Conservation (phyloP, 2,888 invertebrate species). For the Orthosia gothica region DNA sequence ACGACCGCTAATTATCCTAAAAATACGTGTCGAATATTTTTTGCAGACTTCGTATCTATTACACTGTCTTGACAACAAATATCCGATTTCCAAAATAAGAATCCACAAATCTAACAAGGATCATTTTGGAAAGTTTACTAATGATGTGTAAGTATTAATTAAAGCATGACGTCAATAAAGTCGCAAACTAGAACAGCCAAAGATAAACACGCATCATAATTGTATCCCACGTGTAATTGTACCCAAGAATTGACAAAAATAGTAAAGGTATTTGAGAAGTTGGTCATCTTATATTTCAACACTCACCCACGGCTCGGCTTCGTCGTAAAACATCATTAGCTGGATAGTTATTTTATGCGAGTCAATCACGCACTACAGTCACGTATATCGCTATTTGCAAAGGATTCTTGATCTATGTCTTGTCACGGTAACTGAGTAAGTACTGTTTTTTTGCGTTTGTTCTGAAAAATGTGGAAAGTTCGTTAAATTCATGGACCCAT, state of each 20-base stretch:
- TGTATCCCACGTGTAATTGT: conserved; percentile 2
- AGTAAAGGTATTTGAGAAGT: conserved; percentile 14
- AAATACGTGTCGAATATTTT: background rate
- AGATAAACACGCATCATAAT: conserved; percentile 35
- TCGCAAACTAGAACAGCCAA: conserved; percentile 31
- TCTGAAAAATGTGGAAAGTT: too few relatives aligned
- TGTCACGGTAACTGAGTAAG: background rate
- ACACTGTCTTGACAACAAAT: background rate
- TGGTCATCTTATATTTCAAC: conserved; percentile 22
- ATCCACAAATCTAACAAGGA: conserved; percentile 12
- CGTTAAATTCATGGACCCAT: background rate
- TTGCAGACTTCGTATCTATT: background rate
- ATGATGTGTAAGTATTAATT: conserved; percentile 36
- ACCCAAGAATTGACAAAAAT: conserved; percentile 13
- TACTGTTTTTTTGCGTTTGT: background rate
- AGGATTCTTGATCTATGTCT: conserved; percentile 3
- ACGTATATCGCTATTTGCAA: background rate
- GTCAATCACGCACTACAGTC: conserved; percentile 6
- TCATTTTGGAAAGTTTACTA: conserved; percentile 22
- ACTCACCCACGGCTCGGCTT: conserved; percentile 11
- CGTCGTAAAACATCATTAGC: conserved; percentile 26
- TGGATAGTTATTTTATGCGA: conserved; percentile 13
- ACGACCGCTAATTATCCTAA: background rate
- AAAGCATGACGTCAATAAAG: conserved; percentile 39
- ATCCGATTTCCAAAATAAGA: conserved; percentile 23